These are phyloP conservation scores for Hirtodrosophila alboralis DNA, from an alignment of 2,888 invertebrate genomes.

Conservation along the genomic window DNA sequence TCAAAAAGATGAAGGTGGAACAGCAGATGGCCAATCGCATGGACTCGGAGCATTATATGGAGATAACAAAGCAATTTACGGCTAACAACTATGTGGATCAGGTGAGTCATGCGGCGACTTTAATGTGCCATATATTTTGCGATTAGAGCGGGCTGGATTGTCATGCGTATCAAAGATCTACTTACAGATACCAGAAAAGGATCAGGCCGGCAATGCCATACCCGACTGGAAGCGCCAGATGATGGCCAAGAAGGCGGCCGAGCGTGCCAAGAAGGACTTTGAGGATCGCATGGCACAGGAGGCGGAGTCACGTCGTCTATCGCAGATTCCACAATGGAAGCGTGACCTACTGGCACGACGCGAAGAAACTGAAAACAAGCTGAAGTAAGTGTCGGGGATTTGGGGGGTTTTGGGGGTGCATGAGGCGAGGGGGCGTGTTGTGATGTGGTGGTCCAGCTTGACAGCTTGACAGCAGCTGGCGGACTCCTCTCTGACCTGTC, in stretches of 20 bases:
- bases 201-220: constrained; percentile 93
- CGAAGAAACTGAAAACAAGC: constrained; percentile 90
- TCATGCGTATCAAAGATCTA: constrained; percentile 78
- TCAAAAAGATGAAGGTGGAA: constrained; percentile 96
- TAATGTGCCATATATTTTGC: constrained; percentile 1
- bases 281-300: constrained; percentile 93
- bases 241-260: constrained; percentile 96
- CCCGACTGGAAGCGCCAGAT: constrained; percentile 98
- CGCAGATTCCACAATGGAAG: constrained; percentile 97
- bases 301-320: constrained; percentile 92
- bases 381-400: constrained; percentile 86
- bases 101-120: constrained; percentile 85
- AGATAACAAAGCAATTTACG: constrained; percentile 93
- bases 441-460: constrained; percentile 44
- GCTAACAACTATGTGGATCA: constrained; percentile 95
- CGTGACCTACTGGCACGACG: constrained; percentile 93
- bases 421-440: constrained; percentile 28
- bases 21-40: constrained; percentile 92
- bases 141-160: constrained; percentile 15
- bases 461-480: constrained; percentile 19
- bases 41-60: constrained; percentile 93
- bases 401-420: too few species aligned
- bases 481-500: constrained; percentile 44
- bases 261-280: constrained; percentile 94
- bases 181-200: constrained; percentile 93